Evolutionary conservation across 2,888 invertebrate genomes (phyloP).

Genomic region (Pristionchus entomophagus): DNA sequence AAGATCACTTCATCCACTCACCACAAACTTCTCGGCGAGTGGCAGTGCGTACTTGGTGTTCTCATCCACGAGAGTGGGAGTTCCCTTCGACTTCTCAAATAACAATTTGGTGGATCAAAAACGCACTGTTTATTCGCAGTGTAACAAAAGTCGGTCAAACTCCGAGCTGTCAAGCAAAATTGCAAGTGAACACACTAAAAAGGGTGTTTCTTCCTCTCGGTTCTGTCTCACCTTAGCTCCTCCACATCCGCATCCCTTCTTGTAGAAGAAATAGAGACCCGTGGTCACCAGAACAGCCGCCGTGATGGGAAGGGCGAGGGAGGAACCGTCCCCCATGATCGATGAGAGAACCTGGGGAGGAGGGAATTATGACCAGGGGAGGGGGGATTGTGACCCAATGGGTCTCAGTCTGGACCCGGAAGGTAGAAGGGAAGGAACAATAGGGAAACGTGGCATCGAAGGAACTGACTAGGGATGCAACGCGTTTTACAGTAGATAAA

Average conservation of each 20-base stretch:
- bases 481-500: too few relatives aligned
- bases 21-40: conserved; percentile 80
- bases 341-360: background rate
- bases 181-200: too few relatives aligned
- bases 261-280: conserved; percentile 31
- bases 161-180: too few relatives aligned
- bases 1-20: background rate
- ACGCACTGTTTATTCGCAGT: too few relatives aligned
- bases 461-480: too few relatives aligned
- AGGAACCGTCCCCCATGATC: conserved; percentile 10
- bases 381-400: background rate
- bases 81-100: conserved; percentile 3
- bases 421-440: too few relatives aligned
- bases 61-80: conserved; percentile 68
- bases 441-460: too few relatives aligned
- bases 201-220: background rate
- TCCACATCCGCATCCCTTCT: conserved; percentile 16
- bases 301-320: conserved; percentile 5
- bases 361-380: background rate
- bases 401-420: too few relatives aligned
- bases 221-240: background rate
- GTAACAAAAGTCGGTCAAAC: too few relatives aligned
- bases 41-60: conserved; percentile 85
- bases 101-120: too few relatives aligned
- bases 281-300: conserved; percentile 26